Conservation (phyloP, 1,140 invertebrate genomes). For the Rhyacophila brunnea region DNA sequence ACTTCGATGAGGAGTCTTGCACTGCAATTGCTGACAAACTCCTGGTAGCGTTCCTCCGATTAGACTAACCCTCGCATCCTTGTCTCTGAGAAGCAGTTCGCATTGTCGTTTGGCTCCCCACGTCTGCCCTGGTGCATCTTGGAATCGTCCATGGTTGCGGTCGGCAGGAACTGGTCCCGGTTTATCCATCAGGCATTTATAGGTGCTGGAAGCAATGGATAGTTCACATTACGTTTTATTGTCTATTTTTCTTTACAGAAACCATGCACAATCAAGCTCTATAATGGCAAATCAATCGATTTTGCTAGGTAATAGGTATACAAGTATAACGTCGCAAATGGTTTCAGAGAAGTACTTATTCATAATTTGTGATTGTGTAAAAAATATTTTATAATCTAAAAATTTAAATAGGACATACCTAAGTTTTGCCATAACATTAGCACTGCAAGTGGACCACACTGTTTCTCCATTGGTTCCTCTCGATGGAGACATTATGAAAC, state of each 20-base stretch:
- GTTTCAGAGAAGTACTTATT: too few relatives aligned
- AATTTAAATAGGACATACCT: slow-evolving; percentile 34
- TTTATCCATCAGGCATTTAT: slow-evolving; percentile 62
- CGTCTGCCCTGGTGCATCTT: slow-evolving; percentile 62
- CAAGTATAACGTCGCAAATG: too few relatives aligned
- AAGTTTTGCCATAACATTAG: slow-evolving; percentile 54
- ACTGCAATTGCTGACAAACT: slow-evolving; percentile 68
- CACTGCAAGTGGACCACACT: slow-evolving; percentile 73
- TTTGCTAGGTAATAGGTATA: too few relatives aligned
- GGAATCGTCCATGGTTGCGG: slow-evolving; percentile 58
- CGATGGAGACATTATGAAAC: slow-evolving; percentile 80
- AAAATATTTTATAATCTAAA: too few relatives aligned
- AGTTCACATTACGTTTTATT: background rate
- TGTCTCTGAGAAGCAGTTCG: slow-evolving; percentile 63
- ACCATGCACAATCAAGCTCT: too few relatives aligned
- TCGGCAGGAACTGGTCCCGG: slow-evolving; percentile 45
- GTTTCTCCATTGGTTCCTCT: slow-evolving; percentile 73
- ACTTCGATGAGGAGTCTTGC: slow-evolving; percentile 67
- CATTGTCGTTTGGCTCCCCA: slow-evolving; percentile 71
- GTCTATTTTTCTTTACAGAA: background rate
- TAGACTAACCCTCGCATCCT: slow-evolving; percentile 55
- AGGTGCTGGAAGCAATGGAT: slow-evolving; percentile 55
- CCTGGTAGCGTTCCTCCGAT: slow-evolving; percentile 38
- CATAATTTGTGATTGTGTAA: background rate
- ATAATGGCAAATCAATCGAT: too few relatives aligned